phyloP scores from a whole-genome alignment of 2,888 invertebrate genomes.

The Amphipoea oculea region DNA sequence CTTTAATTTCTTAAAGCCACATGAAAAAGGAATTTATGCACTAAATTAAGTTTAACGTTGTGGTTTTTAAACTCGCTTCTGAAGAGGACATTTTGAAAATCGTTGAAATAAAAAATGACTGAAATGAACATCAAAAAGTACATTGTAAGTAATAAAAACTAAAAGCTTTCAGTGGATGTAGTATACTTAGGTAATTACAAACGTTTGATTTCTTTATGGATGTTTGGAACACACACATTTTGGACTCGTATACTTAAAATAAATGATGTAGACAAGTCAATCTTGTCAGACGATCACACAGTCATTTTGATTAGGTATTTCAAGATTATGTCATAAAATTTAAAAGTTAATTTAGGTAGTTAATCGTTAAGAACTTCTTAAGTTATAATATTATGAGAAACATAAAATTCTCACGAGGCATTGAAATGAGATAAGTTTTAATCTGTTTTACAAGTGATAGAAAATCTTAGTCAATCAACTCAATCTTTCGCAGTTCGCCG shows the following conservation, averaged over 20 bases:
- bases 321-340: neutral
- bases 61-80: slow-evolving; percentile 45
- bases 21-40: slow-evolving; percentile 52
- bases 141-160: slow-evolving; percentile 61
- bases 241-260: slow-evolving; percentile 1
- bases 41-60: slow-evolving; percentile 55
- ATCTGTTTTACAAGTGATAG: neutral
- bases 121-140: slow-evolving; percentile 67
- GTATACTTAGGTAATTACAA: slow-evolving; percentile 70
- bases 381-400: neutral
- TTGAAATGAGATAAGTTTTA: neutral
- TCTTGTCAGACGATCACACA: slow-evolving; percentile 15
- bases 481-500: no score
- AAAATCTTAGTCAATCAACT: neutral
- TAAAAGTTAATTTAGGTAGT: neutral
- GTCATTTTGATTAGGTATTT: neutral
- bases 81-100: slow-evolving; percentile 57
- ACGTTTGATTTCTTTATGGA: slow-evolving; percentile 68
- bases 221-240: slow-evolving; percentile 59
- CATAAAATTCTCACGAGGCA: slow-evolving; percentile 23
- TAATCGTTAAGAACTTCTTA: neutral
- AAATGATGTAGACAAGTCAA: slow-evolving; percentile 14
- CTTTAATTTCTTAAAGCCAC: slow-evolving; percentile 53
- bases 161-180: slow-evolving; percentile 71
- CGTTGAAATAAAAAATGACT: slow-evolving; percentile 62